Conservation (phyloP, 2,797 vertebrate species). For the Siniperca scherzeri region DNA sequence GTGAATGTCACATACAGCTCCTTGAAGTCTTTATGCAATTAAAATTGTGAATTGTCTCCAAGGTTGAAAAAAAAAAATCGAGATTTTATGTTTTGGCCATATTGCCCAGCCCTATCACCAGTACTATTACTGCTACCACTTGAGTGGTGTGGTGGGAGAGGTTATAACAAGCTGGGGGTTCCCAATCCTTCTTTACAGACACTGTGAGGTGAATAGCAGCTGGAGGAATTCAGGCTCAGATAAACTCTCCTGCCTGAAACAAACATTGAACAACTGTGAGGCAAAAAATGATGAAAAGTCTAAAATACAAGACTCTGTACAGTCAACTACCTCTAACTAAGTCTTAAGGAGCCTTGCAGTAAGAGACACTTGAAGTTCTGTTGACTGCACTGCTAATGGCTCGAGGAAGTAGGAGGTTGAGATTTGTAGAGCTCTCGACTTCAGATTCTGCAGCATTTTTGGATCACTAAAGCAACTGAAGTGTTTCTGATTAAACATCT, state of each 20-base stretch:
- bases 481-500: not conserved
- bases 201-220: slow-evolving; percentile 2
- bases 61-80: not conserved
- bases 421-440: not conserved
- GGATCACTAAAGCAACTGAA: not conserved
- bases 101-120: not conserved
- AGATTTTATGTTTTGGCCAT: no score
- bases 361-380: slow-evolving; percentile 2
- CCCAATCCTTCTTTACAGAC: not conserved
- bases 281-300: slow-evolving; percentile 45
- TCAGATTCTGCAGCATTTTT: not conserved
- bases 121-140: not conserved
- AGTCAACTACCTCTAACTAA: slow-evolving; percentile 17
- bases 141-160: not conserved
- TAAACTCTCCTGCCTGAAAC: slow-evolving; percentile 37
- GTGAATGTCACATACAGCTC: no score
- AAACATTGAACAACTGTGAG: slow-evolving; percentile 38
- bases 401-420: not conserved
- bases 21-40: not conserved
- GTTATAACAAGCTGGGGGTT: not conserved
- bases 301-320: slow-evolving; percentile 20
- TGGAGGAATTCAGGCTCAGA: slow-evolving; percentile 32
- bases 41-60: not conserved
- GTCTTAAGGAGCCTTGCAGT: slow-evolving; percentile 7
- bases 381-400: not conserved